Evolutionary conservation across 2,888 invertebrate species (phyloP), one percentile per base, ranked within the genome.

Genomic region (Eupithecia insigniata): DNA sequence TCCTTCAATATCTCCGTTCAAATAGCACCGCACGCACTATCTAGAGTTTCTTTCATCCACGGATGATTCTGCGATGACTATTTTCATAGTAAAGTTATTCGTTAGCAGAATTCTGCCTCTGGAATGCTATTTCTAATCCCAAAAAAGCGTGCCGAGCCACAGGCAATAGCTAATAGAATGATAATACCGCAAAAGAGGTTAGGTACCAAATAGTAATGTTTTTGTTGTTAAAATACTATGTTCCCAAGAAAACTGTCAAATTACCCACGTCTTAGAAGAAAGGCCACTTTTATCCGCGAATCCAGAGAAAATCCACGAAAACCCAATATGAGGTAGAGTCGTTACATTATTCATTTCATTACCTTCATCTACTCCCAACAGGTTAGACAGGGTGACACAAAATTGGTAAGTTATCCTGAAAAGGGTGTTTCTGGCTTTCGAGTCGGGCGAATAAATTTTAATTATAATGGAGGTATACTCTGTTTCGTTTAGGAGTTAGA

Each of bases 341-440:
- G 79, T 84, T 89, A 85, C 89, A 88, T 89, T 88, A 89, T 89
- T 89, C 87, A 89, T 89, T 86, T 81, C 84, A 87, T 87, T 89
- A 89, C 83, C 81, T 70, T 58, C 74, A 34, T 78, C 77, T 82
- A 79, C 81, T 46, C 64, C 64, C 36, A 62, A 64, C 64, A 64
- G 64, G 64, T 64, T 36, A 64, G 36, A 64, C 64, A 64, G 64
- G 64, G 64, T 64, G 64, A 64, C 64, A 64, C 36, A 39, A 36
- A 64, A 64, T 34, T 34, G 34, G 64, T 64, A 36, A 64, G 64
- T 36, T 64, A 64, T 34, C 64, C 22, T 36, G 36, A 64, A 14
- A 22, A 64, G 64, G 64, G 61, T 62, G 61, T 60, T 14, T 16
- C 22, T 64, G 36, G 26, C 16, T 64, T 64, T 64, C 64, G n/a